Evolutionary conservation across 2,888 invertebrate genomes (phyloP), one percentile per base, ranked within the genome.

Genomic region (Monoplex corrugatus): DNA sequence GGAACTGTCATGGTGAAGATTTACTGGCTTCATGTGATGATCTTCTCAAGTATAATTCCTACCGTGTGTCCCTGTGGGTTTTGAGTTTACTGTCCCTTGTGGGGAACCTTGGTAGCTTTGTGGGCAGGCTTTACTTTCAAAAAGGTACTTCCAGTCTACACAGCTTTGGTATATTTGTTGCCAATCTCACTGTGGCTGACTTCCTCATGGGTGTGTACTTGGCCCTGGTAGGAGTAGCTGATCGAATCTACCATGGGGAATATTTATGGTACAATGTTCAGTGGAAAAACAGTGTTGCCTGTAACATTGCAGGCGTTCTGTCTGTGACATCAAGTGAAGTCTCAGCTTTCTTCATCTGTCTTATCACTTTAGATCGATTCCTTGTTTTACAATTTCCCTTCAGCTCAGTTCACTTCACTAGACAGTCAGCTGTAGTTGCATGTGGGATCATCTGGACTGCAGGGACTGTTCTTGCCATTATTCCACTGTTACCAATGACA

Each of bases 401-500:
- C 19, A 44, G 44, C 32, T 28, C 13, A 13, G 3, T 86, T 43
- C 43, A n/a, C 19, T 86, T 72, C 38, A 10, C 72, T 5, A 0
- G n/a, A 3, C 23, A 32, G 0, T 83, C 45, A 19, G 40, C 32
- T 43, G 0, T 45, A n/a, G 0, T 44, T 43, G 44, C 93, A 1
- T 93, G 93, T 28, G 45, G 88, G 0, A 45, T 90, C 1, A 91
- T 93, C 0, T 96, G 95, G 95, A 35, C 92, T 10, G 28, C 92
- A 1, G 94, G 94, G 13, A 84, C 93, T 63, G 28, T 92, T 2
- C 86, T 96, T 35, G 95, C 95, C 3, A 91, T 91, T 8, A 87
- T 95, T n/a, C 96, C 96, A 5, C 88, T 96, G n/a, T 63, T 95
- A 8, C 93, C 94, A 0, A 88, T 91, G 6, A 83, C 89, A 35